A percentile compares a stretch with the other conserved stretches of the same genome.
phyloP scores from a whole-genome alignment of 2,888 invertebrate genomes.

The Spatulosminthurus flaviceps region DNA sequence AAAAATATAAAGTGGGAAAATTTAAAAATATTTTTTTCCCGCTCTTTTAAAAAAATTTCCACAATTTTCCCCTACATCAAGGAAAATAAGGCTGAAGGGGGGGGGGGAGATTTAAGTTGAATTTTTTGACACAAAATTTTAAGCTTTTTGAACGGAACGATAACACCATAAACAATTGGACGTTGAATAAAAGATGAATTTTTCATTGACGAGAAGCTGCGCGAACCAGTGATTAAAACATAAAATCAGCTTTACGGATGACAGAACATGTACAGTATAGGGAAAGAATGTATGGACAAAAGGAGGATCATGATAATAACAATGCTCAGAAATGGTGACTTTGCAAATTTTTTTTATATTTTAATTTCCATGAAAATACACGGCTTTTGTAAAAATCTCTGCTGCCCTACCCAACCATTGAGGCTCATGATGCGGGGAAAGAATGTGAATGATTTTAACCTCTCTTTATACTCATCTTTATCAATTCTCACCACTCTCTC shows the following conservation, averaged over 20 bases:
- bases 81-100: too few species aligned
- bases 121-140: too few species aligned
- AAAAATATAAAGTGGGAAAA: too few species aligned
- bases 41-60: too few species aligned
- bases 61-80: too few species aligned
- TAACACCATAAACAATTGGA: too few species aligned
- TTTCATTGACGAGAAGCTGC: background rate
- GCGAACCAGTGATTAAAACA: background rate
- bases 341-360: conserved; percentile 26
- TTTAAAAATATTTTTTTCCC: too few species aligned
- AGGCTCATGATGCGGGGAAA: background rate
- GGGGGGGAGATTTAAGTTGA: too few species aligned
- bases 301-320: background rate
- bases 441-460: conserved; percentile 2
- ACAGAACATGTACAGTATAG: conserved; percentile 39
- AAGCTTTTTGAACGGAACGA: too few species aligned
- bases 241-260: conserved; percentile 27
- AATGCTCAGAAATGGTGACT: conserved; percentile 17
- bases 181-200: background rate
- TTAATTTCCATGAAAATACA: conserved; percentile 19
- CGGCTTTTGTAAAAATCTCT: background rate
- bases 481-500: background rate
- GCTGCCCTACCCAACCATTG: too few species aligned
- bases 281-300: conserved; percentile 19
- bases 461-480: conserved; percentile 3